phyloP scores from a whole-genome alignment of 2,888 invertebrate genomes.

The Ectobius pallidus region DNA sequence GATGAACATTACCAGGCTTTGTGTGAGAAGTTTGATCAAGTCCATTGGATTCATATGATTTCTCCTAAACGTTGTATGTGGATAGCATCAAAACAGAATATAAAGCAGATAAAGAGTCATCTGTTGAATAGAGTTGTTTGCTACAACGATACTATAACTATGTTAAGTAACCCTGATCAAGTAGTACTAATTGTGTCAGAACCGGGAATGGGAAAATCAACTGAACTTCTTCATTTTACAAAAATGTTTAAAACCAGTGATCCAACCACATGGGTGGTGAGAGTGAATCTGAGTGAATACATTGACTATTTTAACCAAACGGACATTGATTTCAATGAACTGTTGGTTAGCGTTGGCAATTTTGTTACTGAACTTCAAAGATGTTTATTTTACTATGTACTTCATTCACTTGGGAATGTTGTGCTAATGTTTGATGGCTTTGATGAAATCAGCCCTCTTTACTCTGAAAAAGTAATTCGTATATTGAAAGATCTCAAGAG shows the following conservation, averaged over 20 bases:
- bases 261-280: not conserved
- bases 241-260: not conserved
- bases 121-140: not conserved
- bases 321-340: not conserved
- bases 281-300: not conserved
- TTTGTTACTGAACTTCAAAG: not conserved
- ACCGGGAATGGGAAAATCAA: slow-evolving; percentile 10
- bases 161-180: not conserved
- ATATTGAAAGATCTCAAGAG: not conserved
- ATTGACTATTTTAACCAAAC: not conserved
- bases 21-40: not conserved
- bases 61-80: not conserved
- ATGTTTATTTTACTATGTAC: not conserved
- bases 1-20: not conserved
- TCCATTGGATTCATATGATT: slow-evolving; percentile 3
- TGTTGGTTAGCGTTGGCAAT: not conserved
- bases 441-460: slow-evolving; percentile 9
- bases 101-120: not conserved
- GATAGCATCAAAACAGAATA: not conserved
- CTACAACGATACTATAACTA: not conserved
- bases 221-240: not conserved
- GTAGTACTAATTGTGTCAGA: not conserved
- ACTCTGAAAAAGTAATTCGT: not conserved
- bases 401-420: not conserved
- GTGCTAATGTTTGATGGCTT: not conserved